Percentiles rank a stretch among this genome's conserved stretches.
Evolutionary conservation across 1,140 invertebrate genomes (phyloP).

Genomic region (Plectrocnemia conspersa): DNA sequence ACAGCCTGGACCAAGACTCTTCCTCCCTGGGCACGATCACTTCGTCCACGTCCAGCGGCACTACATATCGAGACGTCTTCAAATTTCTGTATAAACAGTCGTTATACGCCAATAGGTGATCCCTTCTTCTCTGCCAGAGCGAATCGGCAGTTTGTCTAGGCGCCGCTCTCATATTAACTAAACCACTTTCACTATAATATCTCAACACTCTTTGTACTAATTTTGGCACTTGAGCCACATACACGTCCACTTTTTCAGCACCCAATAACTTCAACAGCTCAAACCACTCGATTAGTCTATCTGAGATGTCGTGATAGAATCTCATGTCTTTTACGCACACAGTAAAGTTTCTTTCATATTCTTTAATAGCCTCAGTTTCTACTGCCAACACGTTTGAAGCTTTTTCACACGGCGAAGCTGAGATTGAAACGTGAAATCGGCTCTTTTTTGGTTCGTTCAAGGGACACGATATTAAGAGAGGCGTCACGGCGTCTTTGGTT

Average conservation of each 20-base stretch:
- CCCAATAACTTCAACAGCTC: conserved; percentile 62
- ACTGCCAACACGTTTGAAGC: conserved; percentile 42
- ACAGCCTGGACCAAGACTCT: conserved; percentile 54
- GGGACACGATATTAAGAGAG: conserved; percentile 46
- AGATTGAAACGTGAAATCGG: conserved; percentile 42
- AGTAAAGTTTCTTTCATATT: conserved; percentile 51
- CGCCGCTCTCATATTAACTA: conserved; percentile 53
- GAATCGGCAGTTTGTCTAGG: conserved; percentile 50
- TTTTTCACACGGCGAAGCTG: conserved; percentile 45
- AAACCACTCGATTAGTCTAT: conserved; percentile 62
- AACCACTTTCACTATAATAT: conserved; percentile 52
- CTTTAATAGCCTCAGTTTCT: conserved; percentile 29
- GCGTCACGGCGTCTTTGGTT: conserved; percentile 40
- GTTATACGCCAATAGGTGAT: conserved; percentile 70
- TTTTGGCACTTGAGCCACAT: conserved; percentile 56
- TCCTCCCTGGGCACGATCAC: conserved; percentile 59
- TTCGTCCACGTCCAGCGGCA: conserved; percentile 69
- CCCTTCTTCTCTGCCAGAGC: conserved; percentile 64
- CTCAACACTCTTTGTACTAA: conserved; percentile 52
- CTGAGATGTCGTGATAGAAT: conserved; percentile 59
- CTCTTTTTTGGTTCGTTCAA: conserved; percentile 38
- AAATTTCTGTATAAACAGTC: conserved; percentile 69
- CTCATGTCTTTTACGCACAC: conserved; percentile 68
- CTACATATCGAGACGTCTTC: conserved; percentile 56
- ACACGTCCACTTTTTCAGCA: conserved; percentile 60